A percentile compares a stretch with the other conserved stretches of the same genome.
Conservation (phyloP, 2,797 vertebrate genomes). For the Staurois parvus region DNA sequence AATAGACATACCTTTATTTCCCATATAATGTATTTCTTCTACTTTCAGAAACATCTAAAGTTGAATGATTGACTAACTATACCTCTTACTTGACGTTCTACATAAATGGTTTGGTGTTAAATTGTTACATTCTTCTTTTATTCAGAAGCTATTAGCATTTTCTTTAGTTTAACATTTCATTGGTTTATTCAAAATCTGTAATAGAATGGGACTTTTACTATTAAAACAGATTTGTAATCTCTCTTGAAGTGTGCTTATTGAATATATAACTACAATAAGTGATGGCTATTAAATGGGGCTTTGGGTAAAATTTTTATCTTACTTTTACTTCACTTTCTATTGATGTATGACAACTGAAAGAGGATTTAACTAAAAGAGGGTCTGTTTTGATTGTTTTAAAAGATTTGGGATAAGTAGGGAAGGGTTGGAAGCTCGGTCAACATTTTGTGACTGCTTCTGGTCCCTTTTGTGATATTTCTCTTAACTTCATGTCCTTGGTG, state of each 20-base stretch:
- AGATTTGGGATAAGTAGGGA: too few species aligned
- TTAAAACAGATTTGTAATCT: neutral
- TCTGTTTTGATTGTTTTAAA: neutral
- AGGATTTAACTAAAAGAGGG: too few species aligned
- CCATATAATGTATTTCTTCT: slow-evolving; percentile 11
- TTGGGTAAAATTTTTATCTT: neutral
- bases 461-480: too few species aligned
- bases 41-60: slow-evolving; percentile 28
- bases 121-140: slow-evolving; percentile 38
- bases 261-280: neutral
- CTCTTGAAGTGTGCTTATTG: neutral
- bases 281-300: neutral
- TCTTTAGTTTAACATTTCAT: slow-evolving; percentile 16
- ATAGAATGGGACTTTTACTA: neutral
- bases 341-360: too few species aligned
- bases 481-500: too few species aligned
- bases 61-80: slow-evolving; percentile 37
- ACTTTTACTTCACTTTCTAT: too few species aligned
- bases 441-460: too few species aligned
- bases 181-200: slow-evolving; percentile 24
- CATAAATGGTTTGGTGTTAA: slow-evolving; percentile 27
- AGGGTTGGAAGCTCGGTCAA: too few species aligned
- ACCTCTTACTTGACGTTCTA: slow-evolving; percentile 8
- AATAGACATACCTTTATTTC: slow-evolving; percentile 25
- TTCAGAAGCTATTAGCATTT: slow-evolving; percentile 13